Evolutionary conservation across 1,140 invertebrate genomes (phyloP), one percentile per base, ranked within the genome.

Genomic region (Chlorops oryzae): DNA sequence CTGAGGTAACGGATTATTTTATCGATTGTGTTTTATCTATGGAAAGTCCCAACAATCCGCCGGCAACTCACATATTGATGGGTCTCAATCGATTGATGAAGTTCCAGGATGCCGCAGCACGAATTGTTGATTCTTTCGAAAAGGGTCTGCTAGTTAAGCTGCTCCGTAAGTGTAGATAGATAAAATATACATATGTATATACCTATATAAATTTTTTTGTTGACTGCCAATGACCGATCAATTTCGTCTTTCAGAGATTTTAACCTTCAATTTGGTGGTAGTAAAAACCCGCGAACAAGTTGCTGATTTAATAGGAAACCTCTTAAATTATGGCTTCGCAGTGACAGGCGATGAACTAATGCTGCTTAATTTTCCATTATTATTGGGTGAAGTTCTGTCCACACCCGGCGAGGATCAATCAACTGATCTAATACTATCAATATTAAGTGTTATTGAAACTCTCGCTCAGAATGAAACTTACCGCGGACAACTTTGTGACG

Each of bases 241-340:
- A n/a, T n/a, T 50, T 22, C 34, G 3, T 13, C 6, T 21, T 34
- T 20, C n/a, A 53, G 51, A 17, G 2, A 50, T 69, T 3, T 6
- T 69, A 1, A 40, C 48, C 1, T 44, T 52, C 1, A 35, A 25
- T 1, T 48, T 55, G 1, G 48, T 65, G 5, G 13, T 47, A 12
- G 61, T 69, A 13, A 63, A 69, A 43, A 59, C 62, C 0, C 54
- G 65, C 0, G 65, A 69, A 35, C 65, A 69, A 42, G 55, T 58
- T 2, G 59, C 58, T 0, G 60, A 64, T 22, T 43, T 69, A 2
- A 18, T 68, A 3, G 23, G 41, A 1, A 62, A 56, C n/a, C 40
- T 69, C 1, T 21, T 69, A 32, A 42, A 34, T 2, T 56, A 44
- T 3, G 48, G 65, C 1, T 69, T 58, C 37, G 51, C 50, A 1